Conservation (phyloP, 2,113 vertebrate species). For the Elachura formosa region DNA sequence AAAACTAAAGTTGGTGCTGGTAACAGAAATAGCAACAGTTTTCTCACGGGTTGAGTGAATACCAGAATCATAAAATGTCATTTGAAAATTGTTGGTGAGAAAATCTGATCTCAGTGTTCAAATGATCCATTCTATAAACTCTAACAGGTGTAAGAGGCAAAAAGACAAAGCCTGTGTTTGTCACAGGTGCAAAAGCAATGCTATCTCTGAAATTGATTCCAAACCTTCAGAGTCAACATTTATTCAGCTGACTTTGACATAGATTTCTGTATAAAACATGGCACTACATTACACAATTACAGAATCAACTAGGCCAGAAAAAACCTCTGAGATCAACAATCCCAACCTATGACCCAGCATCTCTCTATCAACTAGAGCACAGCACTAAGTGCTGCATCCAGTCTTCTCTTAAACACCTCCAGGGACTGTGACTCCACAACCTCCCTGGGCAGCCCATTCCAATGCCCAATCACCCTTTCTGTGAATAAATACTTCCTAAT, state of each 20-base stretch:
- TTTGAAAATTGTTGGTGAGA: background rate
- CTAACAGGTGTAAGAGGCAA: background rate
- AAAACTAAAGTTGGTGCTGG: background rate
- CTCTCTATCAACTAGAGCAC: background rate
- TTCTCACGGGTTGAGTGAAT: background rate
- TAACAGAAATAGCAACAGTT: background rate
- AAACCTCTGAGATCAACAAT: background rate
- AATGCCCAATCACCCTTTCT: background rate
- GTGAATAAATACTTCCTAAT: background rate
- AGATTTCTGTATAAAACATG: background rate
- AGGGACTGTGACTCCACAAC: too few relatives aligned
- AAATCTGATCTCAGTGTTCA: background rate
- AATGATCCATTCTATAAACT: background rate
- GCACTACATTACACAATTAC: background rate
- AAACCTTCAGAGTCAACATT: background rate
- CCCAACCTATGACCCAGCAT: too few relatives aligned
- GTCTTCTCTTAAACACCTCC: background rate
- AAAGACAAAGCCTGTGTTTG: background rate
- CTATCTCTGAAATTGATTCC: background rate
- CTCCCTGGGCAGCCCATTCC: background rate
- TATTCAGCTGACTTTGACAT: background rate
- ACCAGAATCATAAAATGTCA: background rate
- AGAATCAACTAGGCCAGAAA: background rate
- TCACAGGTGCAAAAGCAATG: background rate
- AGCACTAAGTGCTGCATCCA: background rate